Evolutionary conservation across 2,888 invertebrate species (phyloP), one percentile per base, ranked within the genome.

Genomic region (Oscheius sp.): DNA sequence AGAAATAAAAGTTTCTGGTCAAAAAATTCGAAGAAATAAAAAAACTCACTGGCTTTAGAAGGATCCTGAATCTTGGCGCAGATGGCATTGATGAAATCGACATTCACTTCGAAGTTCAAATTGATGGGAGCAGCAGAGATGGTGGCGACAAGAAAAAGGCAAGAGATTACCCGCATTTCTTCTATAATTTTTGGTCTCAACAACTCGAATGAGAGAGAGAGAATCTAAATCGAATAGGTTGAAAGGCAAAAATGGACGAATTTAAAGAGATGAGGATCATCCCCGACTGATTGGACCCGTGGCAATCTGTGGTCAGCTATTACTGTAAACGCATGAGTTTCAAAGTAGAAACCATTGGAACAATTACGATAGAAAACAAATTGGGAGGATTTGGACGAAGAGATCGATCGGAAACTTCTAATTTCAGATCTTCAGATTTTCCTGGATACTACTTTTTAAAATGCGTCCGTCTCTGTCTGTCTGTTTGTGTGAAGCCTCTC

Each of bases 221-320:
- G 25, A 25, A 46, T 4, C 23, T 4, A 25, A 23, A 25, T 48
- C 25, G 17, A 23, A 48, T 23, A 48, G 48, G 48, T 17, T 6
- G 3, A 27, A 8, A 29, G 12, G 52, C 5, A 23, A 6, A n/a
- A 34, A 5, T n/a, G 55, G 34, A 23, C 17, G 34, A 37, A 20
- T 34, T n/a, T n/a, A 55, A 33, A 37, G 10, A 34, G 23, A 34
- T 55, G 34, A 34, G 48, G 48, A 48, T 48, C 10, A 48, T 48
- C 48, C 20, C 55, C 12, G 34, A 55, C 55, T 55, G 55, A 55
- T 55, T 55, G 55, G 48, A 55, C 34, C 17, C 37, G 55, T 55
- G 37, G 34, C 25, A 37, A 55, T 34, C 55, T 34, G 5, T 55
- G 55, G 20, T 37, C 55, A 34, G 12, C 55, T n/a, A 52, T 42